A percentile compares a stretch with the other conserved stretches of the same genome.
Evolutionary conservation across 2,797 vertebrate genomes (phyloP).

Genomic region (Rhyacichthys aspro): DNA sequence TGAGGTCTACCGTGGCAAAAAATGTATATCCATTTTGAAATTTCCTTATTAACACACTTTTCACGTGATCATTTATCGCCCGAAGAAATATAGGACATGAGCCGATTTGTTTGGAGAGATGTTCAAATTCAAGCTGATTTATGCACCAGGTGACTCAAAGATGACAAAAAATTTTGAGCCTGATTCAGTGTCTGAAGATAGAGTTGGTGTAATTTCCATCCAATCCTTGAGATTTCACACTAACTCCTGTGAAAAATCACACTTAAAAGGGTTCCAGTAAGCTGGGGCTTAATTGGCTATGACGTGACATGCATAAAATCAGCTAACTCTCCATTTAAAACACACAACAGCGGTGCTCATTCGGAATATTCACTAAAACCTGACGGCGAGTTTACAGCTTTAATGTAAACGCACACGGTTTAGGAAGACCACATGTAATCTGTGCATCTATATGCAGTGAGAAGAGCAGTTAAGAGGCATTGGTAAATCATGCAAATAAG

Average conservation of each 20-base stretch:
- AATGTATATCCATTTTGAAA: not conserved
- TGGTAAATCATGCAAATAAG: conserved; percentile 51
- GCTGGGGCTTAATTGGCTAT: conserved; percentile 75
- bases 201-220: conserved; percentile 71
- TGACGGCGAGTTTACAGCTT: not conserved
- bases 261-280: conserved; percentile 72
- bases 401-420: conserved; percentile 1
- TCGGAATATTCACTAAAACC: not conserved
- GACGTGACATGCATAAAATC: conserved; percentile 68
- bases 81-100: not conserved
- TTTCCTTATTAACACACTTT: not conserved
- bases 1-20: not conserved
- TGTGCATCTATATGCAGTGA: conserved; percentile 53
- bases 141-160: conserved; percentile 8
- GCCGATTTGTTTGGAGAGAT: not conserved
- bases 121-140: conserved; percentile 6
- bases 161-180: conserved; percentile 12
- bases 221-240: conserved; percentile 78
- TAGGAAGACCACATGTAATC: conserved; percentile 23
- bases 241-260: conserved; percentile 79
- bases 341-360: not conserved
- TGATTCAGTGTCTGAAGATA: conserved; percentile 62
- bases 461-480: conserved; percentile 42
- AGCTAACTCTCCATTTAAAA: conserved; percentile 43
- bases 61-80: not conserved